Base-by-base conservation (phyloP, 2,888 invertebrate species). In the Andrena trimmerana region DNA sequence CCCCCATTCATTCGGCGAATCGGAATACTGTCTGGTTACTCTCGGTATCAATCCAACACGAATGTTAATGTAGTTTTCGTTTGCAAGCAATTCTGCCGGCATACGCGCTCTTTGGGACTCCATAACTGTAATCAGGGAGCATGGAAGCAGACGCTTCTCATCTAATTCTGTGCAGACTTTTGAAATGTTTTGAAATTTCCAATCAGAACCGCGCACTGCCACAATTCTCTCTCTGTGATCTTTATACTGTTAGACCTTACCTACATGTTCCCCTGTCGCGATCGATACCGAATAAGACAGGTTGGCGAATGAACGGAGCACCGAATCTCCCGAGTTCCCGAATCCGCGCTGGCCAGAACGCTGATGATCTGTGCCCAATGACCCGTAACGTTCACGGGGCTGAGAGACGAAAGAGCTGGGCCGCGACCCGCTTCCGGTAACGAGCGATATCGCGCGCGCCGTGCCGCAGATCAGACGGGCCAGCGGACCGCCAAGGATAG, bases 401-500 rank as follows among this genome's bases (percentile, higher is more conserved):
- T 10, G 7, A 42, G n/a, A 50, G 57, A 13, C 50, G 66, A 78
- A 72, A 78, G 62, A 78, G 60, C 13, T 57, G 4, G 27, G 54
- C 29, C 59, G 29, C 83, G 85, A 83, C 83, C 86, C 81, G 84
- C 82, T 88, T 86, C 87, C 86, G 81, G 82, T 83, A 69, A 73
- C 81, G 57, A 76, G 68, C 78, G 66, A 67, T 62, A 70, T 48
- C 78, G 52, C 60, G 62, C 63, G 52, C 59, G 66, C 52, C 73
- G 27, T 29, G 42, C 57, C 33, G 77, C 63, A 72, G 75, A 78
- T 77, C 85, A 54, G 74, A 73, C 83, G 79, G 74, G 66, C 83
- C 65, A 27, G 59, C 70, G 69, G 50, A 63, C 69, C 74, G 86
- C 84, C 84, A 85, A 78, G 89, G 92, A 92, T 91, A 88, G 90